Evolutionary conservation across 1,140 invertebrate genomes (phyloP).

Genomic region (Zeugodacus cucurbitae): DNA sequence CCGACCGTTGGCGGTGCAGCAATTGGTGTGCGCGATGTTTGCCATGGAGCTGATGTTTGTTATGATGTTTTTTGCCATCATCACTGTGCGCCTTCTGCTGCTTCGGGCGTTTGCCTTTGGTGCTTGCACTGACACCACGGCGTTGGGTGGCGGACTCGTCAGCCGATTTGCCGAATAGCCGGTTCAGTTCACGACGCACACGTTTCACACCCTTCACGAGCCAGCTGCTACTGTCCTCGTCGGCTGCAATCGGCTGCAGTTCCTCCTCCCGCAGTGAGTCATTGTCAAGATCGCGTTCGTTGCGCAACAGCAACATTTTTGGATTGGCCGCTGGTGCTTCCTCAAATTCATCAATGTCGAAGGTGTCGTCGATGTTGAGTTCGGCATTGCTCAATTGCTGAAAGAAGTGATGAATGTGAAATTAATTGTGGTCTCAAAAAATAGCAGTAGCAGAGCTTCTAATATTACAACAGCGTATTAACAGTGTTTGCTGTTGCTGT

Average conservation of each 20-base stretch:
- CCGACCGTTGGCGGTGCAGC: neutral
- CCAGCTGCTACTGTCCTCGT: constrained; percentile 48
- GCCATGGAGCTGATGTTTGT: neutral
- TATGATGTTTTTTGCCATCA: neutral
- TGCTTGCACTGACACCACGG: neutral
- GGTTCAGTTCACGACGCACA: constrained; percentile 55
- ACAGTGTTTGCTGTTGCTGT: too few relatives aligned
- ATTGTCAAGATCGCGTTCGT: constrained; percentile 33
- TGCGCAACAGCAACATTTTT: neutral
- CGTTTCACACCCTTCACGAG: constrained; percentile 51
- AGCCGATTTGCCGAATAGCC: constrained; percentile 52
- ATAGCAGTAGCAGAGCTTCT: neutral
- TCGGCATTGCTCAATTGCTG: constrained; percentile 53
- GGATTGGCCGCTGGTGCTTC: constrained; percentile 42
- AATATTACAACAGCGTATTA: neutral
- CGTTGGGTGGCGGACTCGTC: constrained; percentile 29
- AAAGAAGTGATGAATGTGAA: constrained; percentile 21
- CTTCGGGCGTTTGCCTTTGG: constrained; percentile 38
- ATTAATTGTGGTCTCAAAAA: neutral
- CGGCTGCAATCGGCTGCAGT: constrained; percentile 13
- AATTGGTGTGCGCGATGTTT: neutral
- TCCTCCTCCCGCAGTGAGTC: constrained; percentile 44
- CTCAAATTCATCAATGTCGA: constrained; percentile 50
- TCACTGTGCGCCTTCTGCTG: neutral
- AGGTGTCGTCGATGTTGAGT: constrained; percentile 47